Conservation (phyloP, 2,888 invertebrate species). For the Cordilura impudica region DNA sequence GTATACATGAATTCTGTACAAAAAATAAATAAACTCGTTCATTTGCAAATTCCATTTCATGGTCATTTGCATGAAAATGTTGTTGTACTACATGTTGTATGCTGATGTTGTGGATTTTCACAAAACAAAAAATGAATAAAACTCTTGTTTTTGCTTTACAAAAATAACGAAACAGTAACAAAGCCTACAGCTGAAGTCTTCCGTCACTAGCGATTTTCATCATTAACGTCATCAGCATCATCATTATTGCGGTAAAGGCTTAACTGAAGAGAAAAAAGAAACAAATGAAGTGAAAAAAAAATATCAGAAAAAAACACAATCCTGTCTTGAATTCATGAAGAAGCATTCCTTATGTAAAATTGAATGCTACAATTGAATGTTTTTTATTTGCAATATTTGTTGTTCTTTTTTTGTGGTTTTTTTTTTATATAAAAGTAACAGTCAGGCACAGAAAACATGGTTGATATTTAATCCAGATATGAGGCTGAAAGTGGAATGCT, state of each 20-base stretch:
- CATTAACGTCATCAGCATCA: slow-evolving; percentile 68
- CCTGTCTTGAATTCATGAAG: slow-evolving; percentile 36
- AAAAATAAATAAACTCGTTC: slow-evolving; percentile 52
- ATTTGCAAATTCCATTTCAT: slow-evolving; percentile 68
- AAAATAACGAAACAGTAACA: slow-evolving; percentile 46
- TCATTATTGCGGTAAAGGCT: slow-evolving; percentile 53
- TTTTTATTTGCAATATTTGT: not conserved
- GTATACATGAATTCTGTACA: no score
- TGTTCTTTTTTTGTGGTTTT: slow-evolving; percentile 36
- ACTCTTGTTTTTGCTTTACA: slow-evolving; percentile 10
- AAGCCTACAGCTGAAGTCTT: slow-evolving; percentile 65
- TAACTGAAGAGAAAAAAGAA: no score
- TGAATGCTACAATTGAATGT: slow-evolving; percentile 37
- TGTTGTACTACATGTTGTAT: slow-evolving; percentile 60
- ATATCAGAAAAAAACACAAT: slow-evolving; percentile 24
- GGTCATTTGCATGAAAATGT: slow-evolving; percentile 75
- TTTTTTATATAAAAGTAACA: slow-evolving; percentile 20
- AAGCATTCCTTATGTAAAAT: slow-evolving; percentile 47
- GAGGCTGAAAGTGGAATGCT: slow-evolving; percentile 56
- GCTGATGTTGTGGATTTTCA: slow-evolving; percentile 45
- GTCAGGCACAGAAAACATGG: slow-evolving; percentile 17
- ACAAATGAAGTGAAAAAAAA: slow-evolving; percentile 4
- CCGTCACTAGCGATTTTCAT: slow-evolving; percentile 75
- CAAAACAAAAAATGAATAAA: slow-evolving; percentile 5
- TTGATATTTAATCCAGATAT: slow-evolving; percentile 62